Percentiles rank a stretch among this genome's conserved stretches.
phyloP scores from a whole-genome alignment of 2,797 vertebrate genomes.

The Heteromormyrus szaboi region DNA sequence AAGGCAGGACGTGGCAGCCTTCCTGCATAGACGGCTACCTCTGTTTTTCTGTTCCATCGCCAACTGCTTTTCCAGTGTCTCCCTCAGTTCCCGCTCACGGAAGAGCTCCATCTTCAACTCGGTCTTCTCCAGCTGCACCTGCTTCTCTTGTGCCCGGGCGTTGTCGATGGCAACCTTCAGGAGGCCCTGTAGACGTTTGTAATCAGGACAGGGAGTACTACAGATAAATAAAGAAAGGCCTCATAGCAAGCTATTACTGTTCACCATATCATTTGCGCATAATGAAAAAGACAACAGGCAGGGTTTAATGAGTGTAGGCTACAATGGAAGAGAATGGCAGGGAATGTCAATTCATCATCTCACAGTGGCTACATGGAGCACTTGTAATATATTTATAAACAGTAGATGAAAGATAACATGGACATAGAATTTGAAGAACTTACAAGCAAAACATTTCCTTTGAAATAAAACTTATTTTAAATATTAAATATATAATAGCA shows the following conservation, averaged over 20 bases:
- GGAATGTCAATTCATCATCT: background rate
- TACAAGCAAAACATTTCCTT: background rate
- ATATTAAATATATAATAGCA: background rate
- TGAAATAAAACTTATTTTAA: background rate
- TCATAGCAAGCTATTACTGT: background rate
- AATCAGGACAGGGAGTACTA: background rate
- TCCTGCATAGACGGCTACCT: slow-evolving; percentile 59
- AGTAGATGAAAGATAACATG: background rate
- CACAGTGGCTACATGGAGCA: background rate
- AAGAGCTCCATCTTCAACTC: slow-evolving; percentile 99
- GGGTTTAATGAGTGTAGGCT: background rate
- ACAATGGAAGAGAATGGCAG: background rate
- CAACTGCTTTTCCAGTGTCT: slow-evolving; percentile 97
- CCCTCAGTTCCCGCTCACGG: slow-evolving; percentile 92
- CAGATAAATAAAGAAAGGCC: background rate
- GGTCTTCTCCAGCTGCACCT: slow-evolving; percentile 98
- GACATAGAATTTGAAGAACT: background rate
- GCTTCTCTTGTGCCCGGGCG: slow-evolving; percentile 97
- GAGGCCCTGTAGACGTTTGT: slow-evolving; percentile 70
- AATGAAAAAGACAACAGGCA: slow-evolving; percentile 6
- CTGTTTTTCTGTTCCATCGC: slow-evolving; percentile 98
- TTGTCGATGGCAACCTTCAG: slow-evolving; percentile 99
- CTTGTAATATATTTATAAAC: background rate
- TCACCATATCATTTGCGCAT: background rate
- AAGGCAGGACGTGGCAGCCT: background rate